A percentile compares a stretch with the other conserved stretches of the same genome.
Evolutionary conservation across 1,140 invertebrate species (phyloP).

Genomic region (Diuraphis noxia): DNA sequence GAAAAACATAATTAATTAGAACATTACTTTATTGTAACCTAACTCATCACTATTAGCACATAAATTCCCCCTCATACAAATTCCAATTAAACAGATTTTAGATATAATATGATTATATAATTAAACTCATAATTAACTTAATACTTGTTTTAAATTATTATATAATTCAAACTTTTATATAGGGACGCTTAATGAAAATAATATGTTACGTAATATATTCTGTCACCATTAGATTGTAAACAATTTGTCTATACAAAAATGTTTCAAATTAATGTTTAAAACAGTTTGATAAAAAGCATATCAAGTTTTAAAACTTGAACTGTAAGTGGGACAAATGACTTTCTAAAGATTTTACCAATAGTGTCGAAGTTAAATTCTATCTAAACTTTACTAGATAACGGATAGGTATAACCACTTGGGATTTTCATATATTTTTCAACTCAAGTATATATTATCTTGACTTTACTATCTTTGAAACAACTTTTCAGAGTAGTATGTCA

Average conservation of each 20-base stretch:
- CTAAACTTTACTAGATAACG: background rate
- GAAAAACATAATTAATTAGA: background rate
- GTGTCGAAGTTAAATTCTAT: background rate
- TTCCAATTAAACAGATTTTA: no score
- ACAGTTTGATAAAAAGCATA: background rate
- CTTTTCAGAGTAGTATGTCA: background rate
- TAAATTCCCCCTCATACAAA: background rate
- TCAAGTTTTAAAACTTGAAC: background rate
- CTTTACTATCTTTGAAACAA: background rate
- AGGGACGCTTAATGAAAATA: background rate
- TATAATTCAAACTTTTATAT: background rate
- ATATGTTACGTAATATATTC: background rate
- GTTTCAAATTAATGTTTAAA: background rate
- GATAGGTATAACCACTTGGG: background rate
- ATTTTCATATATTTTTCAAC: slow-evolving; percentile 17
- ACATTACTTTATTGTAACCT: background rate
- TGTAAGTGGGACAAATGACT: background rate
- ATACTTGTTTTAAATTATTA: no score
- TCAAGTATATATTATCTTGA: background rate
- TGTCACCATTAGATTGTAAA: background rate
- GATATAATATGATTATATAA: no score
- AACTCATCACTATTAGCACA: no score
- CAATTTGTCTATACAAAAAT: background rate
- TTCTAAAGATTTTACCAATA: background rate
- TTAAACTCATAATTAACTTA: no score